These are phyloP conservation scores for Choloepus didactylus DNA, from an alignment of 2,797 vertebrate species.

Conservation along the genomic window DNA sequence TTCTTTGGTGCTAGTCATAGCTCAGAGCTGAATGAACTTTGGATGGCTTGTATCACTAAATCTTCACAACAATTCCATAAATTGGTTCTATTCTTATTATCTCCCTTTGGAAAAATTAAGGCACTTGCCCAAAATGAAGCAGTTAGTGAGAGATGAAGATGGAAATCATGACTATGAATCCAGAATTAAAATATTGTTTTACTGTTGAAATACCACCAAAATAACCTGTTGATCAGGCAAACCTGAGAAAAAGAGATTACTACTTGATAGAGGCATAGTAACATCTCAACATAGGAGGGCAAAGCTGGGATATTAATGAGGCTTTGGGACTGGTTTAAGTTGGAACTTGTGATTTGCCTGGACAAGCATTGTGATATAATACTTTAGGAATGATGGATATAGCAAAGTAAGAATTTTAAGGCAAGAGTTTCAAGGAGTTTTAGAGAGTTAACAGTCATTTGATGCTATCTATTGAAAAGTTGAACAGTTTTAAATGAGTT, in stretches of 20 bases:
- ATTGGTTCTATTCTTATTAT: neutral
- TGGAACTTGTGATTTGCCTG: neutral
- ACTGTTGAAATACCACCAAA: neutral
- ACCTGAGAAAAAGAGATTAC: neutral
- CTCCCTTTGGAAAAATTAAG: slow-evolving; percentile 41
- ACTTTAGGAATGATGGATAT: neutral
- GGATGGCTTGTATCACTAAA: neutral
- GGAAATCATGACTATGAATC: neutral
- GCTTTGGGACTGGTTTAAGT: neutral
- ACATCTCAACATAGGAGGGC: neutral
- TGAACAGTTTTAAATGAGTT: neutral
- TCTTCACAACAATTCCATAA: neutral
- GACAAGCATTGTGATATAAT: neutral
- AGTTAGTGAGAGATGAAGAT: slow-evolving; percentile 13
- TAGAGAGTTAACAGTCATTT: slow-evolving; percentile 29
- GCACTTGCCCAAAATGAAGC: neutral
- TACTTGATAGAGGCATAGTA: neutral
- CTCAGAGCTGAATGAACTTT: neutral
- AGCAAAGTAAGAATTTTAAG: slow-evolving; percentile 29
- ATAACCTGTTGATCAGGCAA: slow-evolving; percentile 28
- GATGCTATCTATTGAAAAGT: neutral
- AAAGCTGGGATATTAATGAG: neutral
- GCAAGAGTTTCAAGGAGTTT: neutral
- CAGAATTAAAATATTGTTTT: neutral
- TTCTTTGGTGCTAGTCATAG: neutral